Evolutionary conservation across 2,888 invertebrate species (phyloP).

Genomic region (Oscheius onirici): DNA sequence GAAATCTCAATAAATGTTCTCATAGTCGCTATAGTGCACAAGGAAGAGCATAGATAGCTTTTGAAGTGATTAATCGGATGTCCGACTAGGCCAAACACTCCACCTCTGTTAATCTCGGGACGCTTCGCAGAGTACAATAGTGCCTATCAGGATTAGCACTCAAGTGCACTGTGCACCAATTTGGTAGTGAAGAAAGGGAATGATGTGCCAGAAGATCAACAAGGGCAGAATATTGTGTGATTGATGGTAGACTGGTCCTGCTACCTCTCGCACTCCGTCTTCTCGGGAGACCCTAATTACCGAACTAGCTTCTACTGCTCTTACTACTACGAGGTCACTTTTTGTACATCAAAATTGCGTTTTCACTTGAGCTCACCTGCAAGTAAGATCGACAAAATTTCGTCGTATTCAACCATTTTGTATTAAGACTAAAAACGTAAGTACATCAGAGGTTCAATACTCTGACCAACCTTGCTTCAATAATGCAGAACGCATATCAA

Average conservation of each 20-base stretch:
- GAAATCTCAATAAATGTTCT: slow-evolving; percentile 1
- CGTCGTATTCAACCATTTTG: too few relatives aligned
- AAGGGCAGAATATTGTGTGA: slow-evolving; percentile 27
- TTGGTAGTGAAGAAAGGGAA: not conserved
- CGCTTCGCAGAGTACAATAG: slow-evolving; percentile 19
- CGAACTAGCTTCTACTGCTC: slow-evolving; percentile 13
- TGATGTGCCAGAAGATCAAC: slow-evolving; percentile 2
- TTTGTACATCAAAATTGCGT: too few relatives aligned
- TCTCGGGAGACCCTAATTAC: slow-evolving; percentile 14
- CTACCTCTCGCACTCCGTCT: slow-evolving; percentile 29
- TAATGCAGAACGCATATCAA: not conserved
- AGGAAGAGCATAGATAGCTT: slow-evolving; percentile 5
- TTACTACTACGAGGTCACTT: too few relatives aligned
- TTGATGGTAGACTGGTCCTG: slow-evolving; percentile 24
- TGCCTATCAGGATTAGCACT: slow-evolving; percentile 22
- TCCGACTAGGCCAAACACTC: slow-evolving; percentile 24
- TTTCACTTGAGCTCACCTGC: too few relatives aligned
- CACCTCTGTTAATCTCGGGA: slow-evolving; percentile 23
- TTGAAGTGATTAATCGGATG: slow-evolving; percentile 26
- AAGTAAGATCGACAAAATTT: too few relatives aligned
- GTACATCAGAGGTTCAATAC: too few relatives aligned
- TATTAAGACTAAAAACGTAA: too few relatives aligned
- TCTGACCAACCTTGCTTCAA: not conserved
- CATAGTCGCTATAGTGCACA: not conserved
- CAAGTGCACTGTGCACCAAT: not conserved